Evolutionary conservation across 2,797 vertebrate species (phyloP).

Genomic region (Poeciliopsis infans): DNA sequence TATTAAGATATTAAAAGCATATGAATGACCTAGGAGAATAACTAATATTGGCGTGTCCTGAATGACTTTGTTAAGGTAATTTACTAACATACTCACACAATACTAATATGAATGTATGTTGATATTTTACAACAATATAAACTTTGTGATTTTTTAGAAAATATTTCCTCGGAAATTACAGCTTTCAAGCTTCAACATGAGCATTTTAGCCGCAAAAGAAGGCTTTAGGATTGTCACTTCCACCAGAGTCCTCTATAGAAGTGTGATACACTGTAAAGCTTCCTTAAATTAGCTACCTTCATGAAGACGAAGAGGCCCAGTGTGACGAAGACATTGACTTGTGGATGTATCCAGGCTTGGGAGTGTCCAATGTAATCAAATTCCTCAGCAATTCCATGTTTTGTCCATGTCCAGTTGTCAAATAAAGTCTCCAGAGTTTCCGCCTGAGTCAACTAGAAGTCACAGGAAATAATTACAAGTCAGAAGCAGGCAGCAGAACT

Average conservation of each 20-base stretch:
- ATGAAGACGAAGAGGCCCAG: constrained; percentile 95
- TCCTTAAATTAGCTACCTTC: constrained; percentile 81
- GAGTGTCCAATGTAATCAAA: constrained; percentile 87
- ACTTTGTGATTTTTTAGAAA: background rate
- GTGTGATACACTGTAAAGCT: too few relatives aligned
- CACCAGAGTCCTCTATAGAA: too few relatives aligned
- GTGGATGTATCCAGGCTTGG: constrained; percentile 91
- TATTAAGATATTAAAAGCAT: background rate
- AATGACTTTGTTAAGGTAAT: background rate
- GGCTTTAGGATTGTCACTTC: too few relatives aligned
- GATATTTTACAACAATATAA: background rate
- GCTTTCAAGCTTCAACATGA: background rate
- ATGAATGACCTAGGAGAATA: background rate
- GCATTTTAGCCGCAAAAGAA: too few relatives aligned
- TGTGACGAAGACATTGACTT: constrained; percentile 91
- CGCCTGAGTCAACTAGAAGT: constrained; percentile 90
- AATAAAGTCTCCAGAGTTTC: constrained; percentile 92
- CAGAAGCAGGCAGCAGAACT: background rate
- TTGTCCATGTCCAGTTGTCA: constrained; percentile 95
- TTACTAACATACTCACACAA: background rate
- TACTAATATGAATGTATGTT: background rate
- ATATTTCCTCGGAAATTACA: background rate
- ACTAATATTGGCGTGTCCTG: background rate
- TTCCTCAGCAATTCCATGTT: constrained; percentile 88
- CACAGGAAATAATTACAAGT: constrained; percentile 27